These are phyloP conservation scores for Rhynchophorus ferrugineus DNA, from an alignment of 1,140 invertebrate genomes.

Conservation along the genomic window DNA sequence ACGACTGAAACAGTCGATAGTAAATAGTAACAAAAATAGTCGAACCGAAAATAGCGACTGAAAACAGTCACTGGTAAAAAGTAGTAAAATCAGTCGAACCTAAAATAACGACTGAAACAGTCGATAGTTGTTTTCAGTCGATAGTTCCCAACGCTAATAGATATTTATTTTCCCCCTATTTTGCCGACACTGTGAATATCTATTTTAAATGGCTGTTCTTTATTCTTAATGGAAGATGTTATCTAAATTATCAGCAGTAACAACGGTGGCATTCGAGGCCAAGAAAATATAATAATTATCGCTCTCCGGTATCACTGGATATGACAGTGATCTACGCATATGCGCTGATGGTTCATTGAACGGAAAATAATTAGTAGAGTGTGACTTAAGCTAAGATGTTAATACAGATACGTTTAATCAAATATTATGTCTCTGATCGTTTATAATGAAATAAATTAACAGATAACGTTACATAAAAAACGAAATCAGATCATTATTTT, in stretches of 20 bases:
- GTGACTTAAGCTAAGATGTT: constrained; percentile 15
- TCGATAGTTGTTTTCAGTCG: too few relatives aligned
- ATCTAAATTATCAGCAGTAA: constrained; percentile 13
- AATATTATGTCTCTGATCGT: constrained; percentile 15
- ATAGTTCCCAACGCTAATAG: too few relatives aligned
- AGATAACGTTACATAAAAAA: too few relatives aligned
- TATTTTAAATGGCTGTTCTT: constrained; percentile 1
- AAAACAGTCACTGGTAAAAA: too few relatives aligned
- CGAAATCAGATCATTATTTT: too few relatives aligned
- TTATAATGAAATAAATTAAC: too few relatives aligned
- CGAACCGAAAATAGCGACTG: too few relatives aligned
- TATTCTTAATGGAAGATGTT: constrained; percentile 10
- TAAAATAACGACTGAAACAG: too few relatives aligned
- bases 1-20: too few relatives aligned
- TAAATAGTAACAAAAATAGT: too few relatives aligned
- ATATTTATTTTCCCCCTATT: too few relatives aligned
- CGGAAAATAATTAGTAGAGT: constrained; percentile 21
- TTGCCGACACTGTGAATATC: not conserved
- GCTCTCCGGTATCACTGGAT: constrained; percentile 7
- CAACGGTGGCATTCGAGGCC: constrained; percentile 10
- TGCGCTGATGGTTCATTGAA: constrained; percentile 5
- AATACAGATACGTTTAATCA: constrained; percentile 11
- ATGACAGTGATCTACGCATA: constrained; percentile 10
- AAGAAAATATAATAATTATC: constrained; percentile 15
- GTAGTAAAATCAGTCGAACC: too few relatives aligned